Evolutionary conservation across 2,113 vertebrate genomes (phyloP), one percentile per base, ranked within the genome.

Genomic region (Tachuris rubrigastra): DNA sequence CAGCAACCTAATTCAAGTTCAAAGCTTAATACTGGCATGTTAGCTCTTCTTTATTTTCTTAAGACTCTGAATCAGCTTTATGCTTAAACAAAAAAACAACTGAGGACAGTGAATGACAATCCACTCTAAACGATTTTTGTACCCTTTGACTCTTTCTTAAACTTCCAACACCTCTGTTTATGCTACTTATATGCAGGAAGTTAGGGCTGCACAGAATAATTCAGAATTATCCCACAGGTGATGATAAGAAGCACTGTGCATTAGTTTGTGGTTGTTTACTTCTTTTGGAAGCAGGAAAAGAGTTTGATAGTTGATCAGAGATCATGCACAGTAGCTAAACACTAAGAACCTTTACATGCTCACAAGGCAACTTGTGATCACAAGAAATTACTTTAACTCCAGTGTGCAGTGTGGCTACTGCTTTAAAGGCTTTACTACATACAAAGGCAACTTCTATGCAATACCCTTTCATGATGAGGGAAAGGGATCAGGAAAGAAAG

Each of bases 101-200:
- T 0, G 3, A 62, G 10, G 14, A 17, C 14, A 11, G 5, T 4
- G 5, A 90, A 60, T 55, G 31, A n/a, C 22, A 83, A 46, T 0
- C 59, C 31, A 79, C 3, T 46, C 46, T 1, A 59, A 63, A 35
- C 10, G 22, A 24, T 49, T 49, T 60, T 39, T 89, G 16, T 39
- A 73, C 13, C 31, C 28, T 41, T 56, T 31, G 10, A 71, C 22
- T 50, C 52, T 24, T 47, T 21, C 53, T 66, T 46, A 33, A 80
- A 50, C 17, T 41, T 69, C 42, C 10, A 33, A 2, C 4, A 23
- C 28, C 10, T 37, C 24, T 12, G 5, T 77, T 86, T 31, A 35
- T 10, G 9, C 27, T 25, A 23, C 8, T 67, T 20, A 18, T 0
- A 41, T 0, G 1, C 41, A 56, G 28, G 22, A 76, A 68, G 47